These are phyloP conservation scores for Heterotilapia buettikoferi DNA, from an alignment of 2,113 vertebrate species.

Conservation along the genomic window DNA sequence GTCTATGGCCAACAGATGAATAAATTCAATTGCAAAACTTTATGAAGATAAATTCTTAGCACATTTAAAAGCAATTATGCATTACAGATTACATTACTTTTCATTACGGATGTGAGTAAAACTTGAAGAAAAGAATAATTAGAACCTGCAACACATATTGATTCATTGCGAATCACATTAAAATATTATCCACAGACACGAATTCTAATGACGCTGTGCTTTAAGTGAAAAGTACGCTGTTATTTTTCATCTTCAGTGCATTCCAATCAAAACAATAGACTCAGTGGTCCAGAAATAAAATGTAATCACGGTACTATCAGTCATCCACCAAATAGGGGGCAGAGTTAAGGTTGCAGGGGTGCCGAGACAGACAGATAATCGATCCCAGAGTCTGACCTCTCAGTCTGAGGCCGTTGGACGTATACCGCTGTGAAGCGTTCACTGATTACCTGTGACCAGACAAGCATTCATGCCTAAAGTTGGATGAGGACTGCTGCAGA, in stretches of 20 bases:
- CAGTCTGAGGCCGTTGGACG: neutral
- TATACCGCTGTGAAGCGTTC: neutral
- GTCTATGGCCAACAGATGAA: neutral
- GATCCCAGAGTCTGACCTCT: conserved; percentile 28
- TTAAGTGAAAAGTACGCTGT: neutral
- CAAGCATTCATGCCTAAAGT: neutral
- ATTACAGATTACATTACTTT: neutral
- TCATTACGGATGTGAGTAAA: neutral
- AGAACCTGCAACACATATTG: neutral
- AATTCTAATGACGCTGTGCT: neutral
- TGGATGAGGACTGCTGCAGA: no score
- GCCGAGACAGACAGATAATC: conserved; percentile 22
- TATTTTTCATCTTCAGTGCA: neutral
- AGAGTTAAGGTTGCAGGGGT: neutral
- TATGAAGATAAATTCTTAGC: neutral
- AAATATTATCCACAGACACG: neutral
- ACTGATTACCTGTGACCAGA: conserved; percentile 5
- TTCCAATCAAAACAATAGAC: neutral
- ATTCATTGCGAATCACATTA: neutral
- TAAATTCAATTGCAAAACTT: neutral
- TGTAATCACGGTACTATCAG: conserved; percentile 28
- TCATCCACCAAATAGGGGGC: conserved; percentile 10
- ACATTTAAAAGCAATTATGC: neutral
- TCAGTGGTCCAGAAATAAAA: conserved; percentile 30
- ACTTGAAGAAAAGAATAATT: neutral